phyloP scores from a whole-genome alignment of 2,113 vertebrate genomes.

The Zingel zingel region DNA sequence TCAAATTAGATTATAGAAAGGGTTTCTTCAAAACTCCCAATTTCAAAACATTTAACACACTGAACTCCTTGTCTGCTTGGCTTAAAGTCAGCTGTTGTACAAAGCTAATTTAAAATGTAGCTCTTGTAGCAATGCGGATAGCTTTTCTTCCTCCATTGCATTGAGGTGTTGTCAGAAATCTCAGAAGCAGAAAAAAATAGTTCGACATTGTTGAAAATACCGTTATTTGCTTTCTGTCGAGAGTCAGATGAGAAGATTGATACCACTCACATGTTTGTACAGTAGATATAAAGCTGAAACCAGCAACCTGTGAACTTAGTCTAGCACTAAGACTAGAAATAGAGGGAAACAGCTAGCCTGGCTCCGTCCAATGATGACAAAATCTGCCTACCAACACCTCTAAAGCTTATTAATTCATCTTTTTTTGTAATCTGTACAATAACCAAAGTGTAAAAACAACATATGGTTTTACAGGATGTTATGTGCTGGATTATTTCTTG shows the following conservation, averaged over 20 bases:
- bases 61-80: background rate
- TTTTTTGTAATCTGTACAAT: background rate
- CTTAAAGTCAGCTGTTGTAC: constrained; percentile 9
- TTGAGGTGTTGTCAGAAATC: no score
- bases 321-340: background rate
- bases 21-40: background rate
- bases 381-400: background rate
- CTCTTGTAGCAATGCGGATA: background rate
- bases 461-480: background rate
- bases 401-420: background rate
- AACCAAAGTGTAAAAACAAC: background rate
- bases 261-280: background rate
- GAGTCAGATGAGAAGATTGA: background rate
- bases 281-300: background rate
- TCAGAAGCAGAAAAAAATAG: no score
- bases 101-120: background rate
- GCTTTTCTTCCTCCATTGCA: background rate
- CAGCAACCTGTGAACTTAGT: background rate
- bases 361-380: background rate
- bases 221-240: no score
- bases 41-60: background rate
- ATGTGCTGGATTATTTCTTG: background rate
- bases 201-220: no score
- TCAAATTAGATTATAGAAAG: constrained; percentile 35
- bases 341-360: background rate